Evolutionary conservation across 92 coral and sea anemone species (phyloP).

Genomic region (Palythoa caribaeorum): DNA sequence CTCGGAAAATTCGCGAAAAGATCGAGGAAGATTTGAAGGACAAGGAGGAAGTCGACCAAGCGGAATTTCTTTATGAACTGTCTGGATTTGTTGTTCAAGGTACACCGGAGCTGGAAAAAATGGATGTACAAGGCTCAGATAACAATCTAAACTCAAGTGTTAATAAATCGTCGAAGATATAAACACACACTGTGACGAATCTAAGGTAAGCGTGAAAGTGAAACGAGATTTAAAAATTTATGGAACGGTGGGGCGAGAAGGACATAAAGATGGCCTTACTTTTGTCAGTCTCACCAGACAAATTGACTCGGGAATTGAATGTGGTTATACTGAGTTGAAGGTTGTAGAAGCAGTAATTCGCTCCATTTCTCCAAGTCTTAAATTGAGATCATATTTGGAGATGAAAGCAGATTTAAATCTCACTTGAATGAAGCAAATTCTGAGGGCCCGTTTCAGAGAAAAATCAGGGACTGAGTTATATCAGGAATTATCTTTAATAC

Average conservation of each 20-base stretch:
- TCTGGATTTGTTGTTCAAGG: neutral
- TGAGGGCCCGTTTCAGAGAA: slow-evolving; percentile 61
- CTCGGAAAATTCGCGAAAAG: neutral
- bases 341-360: slow-evolving; percentile 68
- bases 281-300: slow-evolving; percentile 51
- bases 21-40: neutral
- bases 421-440: slow-evolving; percentile 52
- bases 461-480: slow-evolving; percentile 70
- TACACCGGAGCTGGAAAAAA: neutral
- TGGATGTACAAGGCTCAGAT: neutral
- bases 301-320: slow-evolving; percentile 62
- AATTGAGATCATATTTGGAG: slow-evolving; percentile 62
- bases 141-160: neutral
- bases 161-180: neutral
- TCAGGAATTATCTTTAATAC: slow-evolving; percentile 60
- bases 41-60: neutral
- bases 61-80: neutral
- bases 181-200: neutral
- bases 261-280: neutral
- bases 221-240: slow-evolving; percentile 33
- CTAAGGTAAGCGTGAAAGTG: slow-evolving; percentile 6
- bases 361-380: slow-evolving; percentile 57
- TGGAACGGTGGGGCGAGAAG: slow-evolving; percentile 23
- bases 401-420: slow-evolving; percentile 57
- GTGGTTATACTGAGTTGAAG: slow-evolving; percentile 60